Conservation (phyloP, 2,888 invertebrate genomes). For the Rhaphigaster nebulosa region DNA sequence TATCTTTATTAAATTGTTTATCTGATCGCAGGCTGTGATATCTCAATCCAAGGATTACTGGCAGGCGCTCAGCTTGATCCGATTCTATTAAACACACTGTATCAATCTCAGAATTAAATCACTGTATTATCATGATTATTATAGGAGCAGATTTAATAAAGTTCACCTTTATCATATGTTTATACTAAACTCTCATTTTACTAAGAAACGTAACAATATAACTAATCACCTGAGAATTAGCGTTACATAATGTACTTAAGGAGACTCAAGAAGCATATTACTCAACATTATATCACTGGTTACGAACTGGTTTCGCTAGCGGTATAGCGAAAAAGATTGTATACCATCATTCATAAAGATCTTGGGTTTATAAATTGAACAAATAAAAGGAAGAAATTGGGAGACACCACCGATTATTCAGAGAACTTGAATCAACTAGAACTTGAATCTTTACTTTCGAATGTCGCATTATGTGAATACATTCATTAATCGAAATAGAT, state of each 20-base stretch:
- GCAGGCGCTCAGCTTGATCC: not conserved
- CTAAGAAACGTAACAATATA: not conserved
- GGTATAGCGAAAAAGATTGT: no score
- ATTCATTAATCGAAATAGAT: no score
- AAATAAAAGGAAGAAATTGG: no score
- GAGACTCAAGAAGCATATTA: not conserved
- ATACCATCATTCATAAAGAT: no score
- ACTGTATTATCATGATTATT: constrained; percentile 5
- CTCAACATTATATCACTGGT: not conserved
- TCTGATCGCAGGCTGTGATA: not conserved
- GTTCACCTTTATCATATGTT: not conserved
- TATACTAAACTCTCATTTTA: not conserved
- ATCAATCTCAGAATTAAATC: not conserved
- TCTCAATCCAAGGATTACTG: not conserved
- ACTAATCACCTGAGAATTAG: not conserved
- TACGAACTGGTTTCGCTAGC: not conserved
- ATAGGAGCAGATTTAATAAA: not conserved
- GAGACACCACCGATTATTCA: no score
- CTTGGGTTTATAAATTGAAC: no score
- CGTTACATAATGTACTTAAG: not conserved
- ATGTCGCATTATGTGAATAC: no score
- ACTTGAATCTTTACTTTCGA: no score
- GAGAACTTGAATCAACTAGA: no score
- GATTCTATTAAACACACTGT: not conserved
- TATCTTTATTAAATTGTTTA: constrained; percentile 18